These are phyloP conservation scores for Carassius carassius DNA, from an alignment of 2,113 vertebrate genomes.

Conservation along the genomic window DNA sequence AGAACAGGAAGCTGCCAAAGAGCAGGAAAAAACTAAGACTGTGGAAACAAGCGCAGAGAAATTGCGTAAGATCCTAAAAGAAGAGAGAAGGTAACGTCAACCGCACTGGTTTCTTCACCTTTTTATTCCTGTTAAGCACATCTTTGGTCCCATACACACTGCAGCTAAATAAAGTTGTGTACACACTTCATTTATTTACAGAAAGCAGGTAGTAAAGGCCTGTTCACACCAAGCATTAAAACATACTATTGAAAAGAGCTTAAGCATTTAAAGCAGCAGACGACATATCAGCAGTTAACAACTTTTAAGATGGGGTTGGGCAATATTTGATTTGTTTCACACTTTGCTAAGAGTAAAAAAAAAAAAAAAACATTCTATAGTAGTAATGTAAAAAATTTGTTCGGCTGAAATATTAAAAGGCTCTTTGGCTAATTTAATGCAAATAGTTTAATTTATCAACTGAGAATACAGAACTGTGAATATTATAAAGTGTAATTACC, in stretches of 20 bases:
- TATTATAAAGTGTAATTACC: no score
- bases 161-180: background rate
- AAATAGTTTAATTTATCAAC: no score
- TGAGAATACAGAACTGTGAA: no score
- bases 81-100: conserved; percentile 91
- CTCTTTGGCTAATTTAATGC: no score
- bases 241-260: no score
- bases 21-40: conserved; percentile 86
- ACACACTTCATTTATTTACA: background rate
- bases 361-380: no score
- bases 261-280: background rate
- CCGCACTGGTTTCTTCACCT: background rate
- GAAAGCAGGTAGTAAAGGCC: background rate
- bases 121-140: background rate
- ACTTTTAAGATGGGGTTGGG: no score
- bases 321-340: no score
- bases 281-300: background rate
- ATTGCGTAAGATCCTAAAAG: conserved; percentile 99
- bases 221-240: background rate
- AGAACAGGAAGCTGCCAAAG: conserved; percentile 91
- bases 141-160: conserved; percentile 11
- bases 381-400: no score
- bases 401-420: no score
- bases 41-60: conserved; percentile 95
- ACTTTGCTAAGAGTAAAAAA: no score